Evolutionary conservation across 2,797 vertebrate genomes (phyloP).

Genomic region (Coilia nasus): DNA sequence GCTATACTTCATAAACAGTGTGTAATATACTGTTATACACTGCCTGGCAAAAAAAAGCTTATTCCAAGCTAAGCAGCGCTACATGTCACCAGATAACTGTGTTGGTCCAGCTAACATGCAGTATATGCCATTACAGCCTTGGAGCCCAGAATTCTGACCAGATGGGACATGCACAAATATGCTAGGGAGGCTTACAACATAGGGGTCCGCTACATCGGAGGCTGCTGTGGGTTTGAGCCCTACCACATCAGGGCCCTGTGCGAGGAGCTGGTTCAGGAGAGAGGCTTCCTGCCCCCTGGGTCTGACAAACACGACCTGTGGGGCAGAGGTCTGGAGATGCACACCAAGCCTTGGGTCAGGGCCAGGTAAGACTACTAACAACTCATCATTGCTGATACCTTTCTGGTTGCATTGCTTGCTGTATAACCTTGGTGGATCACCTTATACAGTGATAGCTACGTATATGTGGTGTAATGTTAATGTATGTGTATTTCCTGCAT

Average conservation of each 20-base stretch:
- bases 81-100: background rate
- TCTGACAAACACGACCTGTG: conserved; percentile 91
- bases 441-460: no score
- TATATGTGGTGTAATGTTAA: no score
- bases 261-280: conserved; percentile 87
- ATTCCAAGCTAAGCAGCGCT: no score
- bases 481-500: no score
- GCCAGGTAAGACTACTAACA: conserved; percentile 78
- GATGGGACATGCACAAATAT: conserved; percentile 86
- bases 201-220: conserved; percentile 87
- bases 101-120: background rate
- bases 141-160: conserved; percentile 75
- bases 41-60: no score
- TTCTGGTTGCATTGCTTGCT: background rate
- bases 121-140: conserved; percentile 61
- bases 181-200: conserved; percentile 88
- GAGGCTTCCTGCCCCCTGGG: conserved; percentile 81
- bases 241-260: conserved; percentile 89
- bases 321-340: conserved; percentile 85
- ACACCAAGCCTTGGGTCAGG: conserved; percentile 95
- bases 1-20: no score
- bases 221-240: conserved; percentile 93
- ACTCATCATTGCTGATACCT: background rate
- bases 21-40: no score
- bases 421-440: background rate